Evolutionary conservation across 2,888 invertebrate species (phyloP), one percentile per base, ranked within the genome.

Genomic region (Dione vanillae): DNA sequence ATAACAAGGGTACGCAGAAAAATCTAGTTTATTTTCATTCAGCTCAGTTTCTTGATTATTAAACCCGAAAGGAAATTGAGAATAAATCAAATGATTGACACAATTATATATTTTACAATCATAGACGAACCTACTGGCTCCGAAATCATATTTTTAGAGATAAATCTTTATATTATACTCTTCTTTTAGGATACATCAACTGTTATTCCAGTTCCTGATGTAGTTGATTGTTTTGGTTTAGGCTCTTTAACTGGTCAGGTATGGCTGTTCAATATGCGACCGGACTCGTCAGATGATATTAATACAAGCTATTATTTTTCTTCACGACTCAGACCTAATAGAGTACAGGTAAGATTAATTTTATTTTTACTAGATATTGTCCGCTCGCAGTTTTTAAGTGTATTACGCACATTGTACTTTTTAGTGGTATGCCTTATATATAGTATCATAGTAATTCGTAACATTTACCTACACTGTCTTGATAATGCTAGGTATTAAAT

Each of bases 201-300:
- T 3, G 64, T 65, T 0, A 71, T 79, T 3, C 77, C 82, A 1
- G 83, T 85, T 0, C 86, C 88, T 0, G 80, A 83, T 0, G 67
- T 75, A 1, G 91, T 94, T 45, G 94, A 94, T 75, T 95, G 95
- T 72, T 92, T 94, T 69, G 95, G 94, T 0, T 75, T 94, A 51
- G 94, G 94, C 0, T 79, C 85, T 0, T 61, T 94, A 0, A 83
- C 90, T 0, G 74, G 76, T 0, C 78, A 83, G 54, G 73, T 94
- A n/a, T 85, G 83, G 79, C 77, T 94, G 9, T 88, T 94, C 65
- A 90, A 92, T 69, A 88, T 91, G 79, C 86, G 84, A 49, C 91
- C 94, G 0, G 90, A 87, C 47, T 79, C 89, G 0, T 85, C 90
- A 0, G 79, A 88, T 1, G 84, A 84, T 0, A 83, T 94, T 66